A percentile compares a stretch with the other conserved stretches of the same genome.
Evolutionary conservation across 2,797 vertebrate species (phyloP).

Genomic region (Coluber constrictor): DNA sequence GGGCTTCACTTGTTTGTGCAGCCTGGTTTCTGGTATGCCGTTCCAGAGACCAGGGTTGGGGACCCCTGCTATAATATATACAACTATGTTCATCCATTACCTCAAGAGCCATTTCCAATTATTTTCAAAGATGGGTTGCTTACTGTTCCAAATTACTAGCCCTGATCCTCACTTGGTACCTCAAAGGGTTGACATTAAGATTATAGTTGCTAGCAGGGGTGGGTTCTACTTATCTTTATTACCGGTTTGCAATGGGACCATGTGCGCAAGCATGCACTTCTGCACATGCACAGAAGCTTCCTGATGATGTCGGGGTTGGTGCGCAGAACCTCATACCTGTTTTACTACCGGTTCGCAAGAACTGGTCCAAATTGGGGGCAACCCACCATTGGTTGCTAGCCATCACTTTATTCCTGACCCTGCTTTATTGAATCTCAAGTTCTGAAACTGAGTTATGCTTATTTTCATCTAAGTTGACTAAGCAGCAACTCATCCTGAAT

Average conservation of each 20-base stretch:
- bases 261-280: too few species aligned
- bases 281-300: too few species aligned
- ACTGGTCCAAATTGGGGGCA: too few species aligned
- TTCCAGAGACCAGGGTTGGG: background rate
- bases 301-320: too few species aligned
- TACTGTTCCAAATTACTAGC: background rate
- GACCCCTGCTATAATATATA: background rate
- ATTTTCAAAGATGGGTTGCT: background rate
- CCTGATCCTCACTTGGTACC: background rate
- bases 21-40: background rate
- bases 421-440: background rate
- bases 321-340: too few species aligned
- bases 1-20: accelerated
- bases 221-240: too few species aligned
- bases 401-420: background rate
- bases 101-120: background rate
- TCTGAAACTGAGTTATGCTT: background rate
- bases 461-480: background rate
- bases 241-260: too few species aligned
- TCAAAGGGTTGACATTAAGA: background rate
- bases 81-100: background rate
- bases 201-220: background rate
- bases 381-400: background rate
- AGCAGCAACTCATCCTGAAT: background rate
- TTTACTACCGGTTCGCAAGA: too few species aligned